Conservation (phyloP, 2,888 invertebrate species). For the Coenonympha glycerion region DNA sequence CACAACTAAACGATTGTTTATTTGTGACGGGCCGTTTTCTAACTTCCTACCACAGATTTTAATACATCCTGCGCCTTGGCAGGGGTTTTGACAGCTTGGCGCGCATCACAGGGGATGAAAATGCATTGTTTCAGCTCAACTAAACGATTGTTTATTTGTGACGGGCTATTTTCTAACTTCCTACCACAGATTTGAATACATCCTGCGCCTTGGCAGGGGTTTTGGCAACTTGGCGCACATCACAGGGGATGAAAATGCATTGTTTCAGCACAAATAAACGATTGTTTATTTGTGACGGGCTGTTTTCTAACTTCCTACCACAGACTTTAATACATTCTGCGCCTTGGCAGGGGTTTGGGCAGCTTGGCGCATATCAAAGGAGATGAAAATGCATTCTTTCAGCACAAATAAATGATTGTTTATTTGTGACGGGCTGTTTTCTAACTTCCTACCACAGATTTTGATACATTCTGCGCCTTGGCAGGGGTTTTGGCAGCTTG, state of each 20-base stretch:
- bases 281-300: neutral
- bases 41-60: neutral
- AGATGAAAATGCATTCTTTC: slow-evolving; percentile 4
- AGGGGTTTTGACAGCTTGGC: no score
- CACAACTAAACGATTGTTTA: neutral
- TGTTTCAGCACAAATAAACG: neutral
- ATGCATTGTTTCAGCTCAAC: neutral
- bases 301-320: neutral
- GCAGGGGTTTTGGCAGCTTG: no score
- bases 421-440: neutral
- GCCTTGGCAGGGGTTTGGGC: no score
- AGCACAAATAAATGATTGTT: neutral
- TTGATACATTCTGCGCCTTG: no score
- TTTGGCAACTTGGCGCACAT: slow-evolving; percentile 5
- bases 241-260: slow-evolving; percentile 1
- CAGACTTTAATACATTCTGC: no score
- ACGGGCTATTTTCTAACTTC: neutral
- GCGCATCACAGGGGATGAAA: slow-evolving; percentile 1
- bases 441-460: neutral
- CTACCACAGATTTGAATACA: neutral
- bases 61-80: no score
- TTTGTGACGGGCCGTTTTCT: neutral
- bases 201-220: no score
- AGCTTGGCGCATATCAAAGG: slow-evolving; percentile 1
- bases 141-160: neutral